Conservation (phyloP, 2,888 invertebrate genomes). For the Pterostichus madidus region DNA sequence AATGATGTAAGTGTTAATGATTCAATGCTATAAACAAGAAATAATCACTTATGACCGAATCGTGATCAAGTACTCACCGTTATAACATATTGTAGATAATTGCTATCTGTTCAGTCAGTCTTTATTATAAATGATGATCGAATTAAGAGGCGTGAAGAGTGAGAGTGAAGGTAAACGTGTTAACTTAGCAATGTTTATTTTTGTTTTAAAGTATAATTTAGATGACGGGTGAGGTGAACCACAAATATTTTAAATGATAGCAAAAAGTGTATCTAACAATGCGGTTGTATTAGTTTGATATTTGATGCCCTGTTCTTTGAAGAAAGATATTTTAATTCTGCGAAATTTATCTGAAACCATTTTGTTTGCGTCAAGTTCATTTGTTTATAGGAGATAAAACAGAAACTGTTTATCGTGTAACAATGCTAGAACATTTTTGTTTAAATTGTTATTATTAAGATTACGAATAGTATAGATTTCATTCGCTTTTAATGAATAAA, state of each 20-base stretch:
- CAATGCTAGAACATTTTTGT: no score
- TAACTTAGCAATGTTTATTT: constrained; percentile 2
- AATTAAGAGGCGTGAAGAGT: constrained; percentile 28
- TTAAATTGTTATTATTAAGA: no score
- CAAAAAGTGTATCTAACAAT: no score
- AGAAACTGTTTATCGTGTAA: no score
- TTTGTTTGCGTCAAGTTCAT: no score
- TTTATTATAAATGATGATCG: constrained; percentile 50
- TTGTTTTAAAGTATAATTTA: neutral
- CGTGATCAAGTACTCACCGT: constrained; percentile 1
- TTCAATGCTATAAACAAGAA: constrained; percentile 23
- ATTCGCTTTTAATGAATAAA: no score
- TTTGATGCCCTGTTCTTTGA: no score
- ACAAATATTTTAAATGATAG: constrained; percentile 9
- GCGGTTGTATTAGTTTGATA: no score
- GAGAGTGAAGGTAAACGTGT: constrained; percentile 2
- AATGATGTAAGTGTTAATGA: constrained; percentile 61
- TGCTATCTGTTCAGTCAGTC: constrained; percentile 23
- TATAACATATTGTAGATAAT: constrained; percentile 16
- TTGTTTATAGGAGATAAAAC: no score
- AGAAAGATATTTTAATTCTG: no score
- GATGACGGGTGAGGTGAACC: neutral
- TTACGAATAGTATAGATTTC: no score
- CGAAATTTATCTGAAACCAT: no score
- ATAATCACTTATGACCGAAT: constrained; percentile 15